phyloP scores from a whole-genome alignment of 2,888 invertebrate genomes.

The Drosophila borborema region DNA sequence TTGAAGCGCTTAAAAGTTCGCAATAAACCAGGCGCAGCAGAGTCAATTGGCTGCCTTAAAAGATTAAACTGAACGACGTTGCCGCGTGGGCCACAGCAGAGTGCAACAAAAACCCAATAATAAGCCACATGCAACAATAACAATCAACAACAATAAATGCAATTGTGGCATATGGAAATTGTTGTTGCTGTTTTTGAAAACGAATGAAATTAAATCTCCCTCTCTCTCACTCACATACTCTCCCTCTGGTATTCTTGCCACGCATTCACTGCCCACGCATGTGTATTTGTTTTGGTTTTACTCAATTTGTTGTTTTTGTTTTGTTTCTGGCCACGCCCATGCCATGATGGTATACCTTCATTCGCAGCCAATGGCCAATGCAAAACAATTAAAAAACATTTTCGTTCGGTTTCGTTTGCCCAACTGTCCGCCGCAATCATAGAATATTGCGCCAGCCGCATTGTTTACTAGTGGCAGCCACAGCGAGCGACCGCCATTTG shows the following conservation, averaged over 20 bases:
- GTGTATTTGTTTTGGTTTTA: conserved; percentile 11
- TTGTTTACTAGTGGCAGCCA: conserved; percentile 50
- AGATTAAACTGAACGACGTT: conserved; percentile 49
- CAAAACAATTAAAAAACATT: conserved; percentile 77
- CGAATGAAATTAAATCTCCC: conserved; percentile 76
- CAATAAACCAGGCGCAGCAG: conserved; percentile 63
- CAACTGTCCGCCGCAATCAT: conserved; percentile 13
- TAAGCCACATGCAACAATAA: conserved; percentile 38
- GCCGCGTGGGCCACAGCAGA: not conserved
- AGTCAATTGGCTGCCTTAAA: conserved; percentile 66
- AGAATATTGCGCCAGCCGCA: conserved; percentile 42
- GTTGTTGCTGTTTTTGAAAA: conserved; percentile 71
- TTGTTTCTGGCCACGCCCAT: conserved; percentile 6
- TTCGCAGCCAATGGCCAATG: conserved; percentile 24
- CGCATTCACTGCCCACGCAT: conserved; percentile 17
- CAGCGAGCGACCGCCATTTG: conserved; percentile 56
- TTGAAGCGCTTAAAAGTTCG: conserved; percentile 64
- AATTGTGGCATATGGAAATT: conserved; percentile 71
- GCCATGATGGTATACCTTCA: conserved; percentile 4
- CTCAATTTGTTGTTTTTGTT: not conserved
- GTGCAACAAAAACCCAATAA: conserved; percentile 27
- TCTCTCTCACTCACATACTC: not conserved
- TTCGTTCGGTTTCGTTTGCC: conserved; percentile 55
- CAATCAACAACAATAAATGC: conserved; percentile 46
- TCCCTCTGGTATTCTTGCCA: conserved; percentile 27